phyloP scores from a whole-genome alignment of 2,888 invertebrate genomes.

The Deilephila porcellus region DNA sequence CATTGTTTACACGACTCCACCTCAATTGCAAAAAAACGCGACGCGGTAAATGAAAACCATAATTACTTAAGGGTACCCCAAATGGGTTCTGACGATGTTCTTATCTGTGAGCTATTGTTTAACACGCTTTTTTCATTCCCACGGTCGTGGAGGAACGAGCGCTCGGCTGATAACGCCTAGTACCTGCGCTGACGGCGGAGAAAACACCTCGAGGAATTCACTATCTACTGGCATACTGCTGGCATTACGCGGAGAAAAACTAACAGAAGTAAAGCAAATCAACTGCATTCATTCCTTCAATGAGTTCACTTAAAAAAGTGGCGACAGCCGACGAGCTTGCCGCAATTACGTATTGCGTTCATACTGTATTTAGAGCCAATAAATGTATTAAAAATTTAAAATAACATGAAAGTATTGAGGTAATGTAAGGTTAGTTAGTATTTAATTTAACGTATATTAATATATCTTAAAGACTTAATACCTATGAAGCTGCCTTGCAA shows the following conservation, averaged over 20 bases:
- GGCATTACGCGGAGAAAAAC: slow-evolving; percentile 24
- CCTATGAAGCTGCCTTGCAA: no score
- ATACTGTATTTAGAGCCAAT: background rate
- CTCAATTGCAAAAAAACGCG: slow-evolving; percentile 20
- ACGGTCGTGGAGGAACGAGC: slow-evolving; percentile 68
- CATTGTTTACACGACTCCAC: background rate
- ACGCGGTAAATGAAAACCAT: slow-evolving; percentile 62
- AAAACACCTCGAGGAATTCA: slow-evolving; percentile 54
- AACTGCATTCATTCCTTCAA: slow-evolving; percentile 9
- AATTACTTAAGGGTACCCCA: slow-evolving; percentile 76
- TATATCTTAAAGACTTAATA: background rate
- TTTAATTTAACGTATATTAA: no score
- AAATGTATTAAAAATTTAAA: background rate
- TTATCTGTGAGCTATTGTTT: slow-evolving; percentile 82
- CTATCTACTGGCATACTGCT: slow-evolving; percentile 43
- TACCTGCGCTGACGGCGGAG: slow-evolving; percentile 54
- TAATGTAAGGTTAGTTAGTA: background rate
- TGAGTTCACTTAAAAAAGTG: slow-evolving; percentile 17
- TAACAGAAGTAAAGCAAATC: slow-evolving; percentile 13
- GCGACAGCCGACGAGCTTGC: background rate
- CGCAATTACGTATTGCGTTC: slow-evolving; percentile 1
- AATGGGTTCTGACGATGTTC: slow-evolving; percentile 76
- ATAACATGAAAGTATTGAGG: background rate
- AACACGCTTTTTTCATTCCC: slow-evolving; percentile 82
- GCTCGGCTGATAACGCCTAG: slow-evolving; percentile 68